Evolutionary conservation across 2,888 invertebrate species (phyloP), one percentile per base, ranked within the genome.

Genomic region (Chrysolina americana): DNA sequence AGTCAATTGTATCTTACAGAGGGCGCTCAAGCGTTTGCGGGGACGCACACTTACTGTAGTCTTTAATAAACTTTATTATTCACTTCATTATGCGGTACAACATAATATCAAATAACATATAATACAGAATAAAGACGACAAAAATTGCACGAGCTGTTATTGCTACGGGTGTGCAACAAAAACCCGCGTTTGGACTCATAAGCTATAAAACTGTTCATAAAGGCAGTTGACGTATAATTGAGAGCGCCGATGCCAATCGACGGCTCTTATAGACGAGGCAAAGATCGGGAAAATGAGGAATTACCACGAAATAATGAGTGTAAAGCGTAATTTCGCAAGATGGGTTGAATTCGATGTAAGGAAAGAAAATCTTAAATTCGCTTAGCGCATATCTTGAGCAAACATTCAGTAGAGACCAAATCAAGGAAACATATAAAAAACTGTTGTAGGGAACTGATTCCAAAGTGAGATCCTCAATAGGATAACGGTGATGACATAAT

Each of bases 1-100:
- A 71, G 75, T 78, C 77, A 79, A 78, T 74, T 75, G 75, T 70
- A 70, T 64, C 59, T 65, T 59, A 75, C 66, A 76, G 21, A 71
- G 77, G 76, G 81, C 81, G 85, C 86, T 86, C 86, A 85, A 86
- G 85, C 86, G 73, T 85, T 85, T 85, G 85, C 85, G 82, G 85
- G 85, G 85, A 59, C 82, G 81, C 81, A 78, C 79, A 81, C 80
- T 71, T 69, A 69, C 59, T 59, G 73, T 69, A 74, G 75, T 75
- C 82, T 80, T 82, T 80, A 72, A 76, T 79, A 79, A 79, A 77
- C 77, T 82, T 83, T 83, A 83, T 82, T 81, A 77, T 74, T 75
- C 59, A 59, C 59, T 74, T 71, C 74, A 76, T 73, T 76, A 76
- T 78, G 77, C 74, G 75, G 74, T 80, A 80, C 78, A 75, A 78